Evolutionary conservation across 2,797 vertebrate genomes (phyloP).

Genomic region (Melanogrammus aeglefinus): DNA sequence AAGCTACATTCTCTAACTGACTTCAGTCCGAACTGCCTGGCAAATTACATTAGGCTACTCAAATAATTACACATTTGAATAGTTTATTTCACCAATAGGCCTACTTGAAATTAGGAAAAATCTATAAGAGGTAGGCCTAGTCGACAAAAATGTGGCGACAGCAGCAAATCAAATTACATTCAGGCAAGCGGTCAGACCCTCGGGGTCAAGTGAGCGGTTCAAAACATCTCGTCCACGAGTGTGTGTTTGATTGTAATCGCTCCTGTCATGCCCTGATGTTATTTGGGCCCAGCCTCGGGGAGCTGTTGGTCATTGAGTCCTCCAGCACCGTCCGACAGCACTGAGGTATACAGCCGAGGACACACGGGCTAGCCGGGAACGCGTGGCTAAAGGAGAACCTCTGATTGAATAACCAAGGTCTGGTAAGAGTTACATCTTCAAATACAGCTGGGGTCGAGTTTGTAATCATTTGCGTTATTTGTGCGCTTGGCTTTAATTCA

Average conservation of each 20-base stretch:
- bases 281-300: not conserved
- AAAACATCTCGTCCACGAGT: not conserved
- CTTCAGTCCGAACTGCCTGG: too few relatives aligned
- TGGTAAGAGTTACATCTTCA: not conserved
- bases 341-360: not conserved
- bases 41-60: too few relatives aligned
- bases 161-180: not conserved
- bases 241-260: conserved; percentile 2
- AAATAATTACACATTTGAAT: too few relatives aligned
- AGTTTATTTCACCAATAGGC: too few relatives aligned
- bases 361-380: not conserved
- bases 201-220: conserved; percentile 3
- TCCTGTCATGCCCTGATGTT: conserved; percentile 46
- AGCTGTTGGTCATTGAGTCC: not conserved
- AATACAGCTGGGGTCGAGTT: not conserved
- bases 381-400: not conserved
- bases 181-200: not conserved
- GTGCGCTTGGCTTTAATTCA: not conserved
- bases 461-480: not conserved
- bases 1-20: too few relatives aligned
- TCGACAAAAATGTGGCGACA: not conserved
- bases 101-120: too few relatives aligned
- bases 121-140: too few relatives aligned
- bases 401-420: not conserved
- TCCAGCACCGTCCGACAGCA: not conserved